Percentiles rank a stretch among this genome's conserved stretches.
Conservation (phyloP, 2,888 invertebrate species). For the Sipha maydis region DNA sequence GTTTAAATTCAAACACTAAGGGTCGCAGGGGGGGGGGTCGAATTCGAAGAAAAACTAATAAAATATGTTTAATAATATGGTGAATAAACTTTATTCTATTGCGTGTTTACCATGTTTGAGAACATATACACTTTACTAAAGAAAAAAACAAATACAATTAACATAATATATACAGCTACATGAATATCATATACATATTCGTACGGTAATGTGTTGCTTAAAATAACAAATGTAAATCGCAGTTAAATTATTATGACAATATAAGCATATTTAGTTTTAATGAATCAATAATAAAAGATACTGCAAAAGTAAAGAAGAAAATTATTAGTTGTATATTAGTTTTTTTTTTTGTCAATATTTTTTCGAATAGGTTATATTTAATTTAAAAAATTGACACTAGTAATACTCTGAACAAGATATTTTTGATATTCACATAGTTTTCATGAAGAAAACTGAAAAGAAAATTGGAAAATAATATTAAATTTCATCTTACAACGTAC, state of each 20-base stretch:
- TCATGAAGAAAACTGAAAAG: too few species aligned
- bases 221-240: not conserved
- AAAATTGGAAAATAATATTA: too few species aligned
- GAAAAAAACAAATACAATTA: not conserved
- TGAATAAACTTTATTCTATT: not conserved
- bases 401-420: too few species aligned
- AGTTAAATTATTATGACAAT: not conserved
- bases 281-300: too few species aligned
- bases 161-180: not conserved
- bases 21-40: not conserved
- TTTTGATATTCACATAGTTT: too few species aligned
- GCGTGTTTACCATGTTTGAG: not conserved
- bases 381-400: too few species aligned
- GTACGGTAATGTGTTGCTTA: not conserved
- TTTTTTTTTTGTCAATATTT: too few species aligned
- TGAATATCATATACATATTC: not conserved
- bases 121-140: not conserved
- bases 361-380: too few species aligned
- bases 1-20: conserved; percentile 4
- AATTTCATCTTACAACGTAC: too few species aligned
- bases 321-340: too few species aligned
- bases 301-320: too few species aligned
- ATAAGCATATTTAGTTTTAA: too few species aligned
- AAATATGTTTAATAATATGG: conserved; percentile 12
- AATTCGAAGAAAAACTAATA: conserved; percentile 23